A percentile compares a stretch with the other conserved stretches of the same genome.
phyloP scores from a whole-genome alignment of 2,888 invertebrate species.

The Chloromyia formosa region DNA sequence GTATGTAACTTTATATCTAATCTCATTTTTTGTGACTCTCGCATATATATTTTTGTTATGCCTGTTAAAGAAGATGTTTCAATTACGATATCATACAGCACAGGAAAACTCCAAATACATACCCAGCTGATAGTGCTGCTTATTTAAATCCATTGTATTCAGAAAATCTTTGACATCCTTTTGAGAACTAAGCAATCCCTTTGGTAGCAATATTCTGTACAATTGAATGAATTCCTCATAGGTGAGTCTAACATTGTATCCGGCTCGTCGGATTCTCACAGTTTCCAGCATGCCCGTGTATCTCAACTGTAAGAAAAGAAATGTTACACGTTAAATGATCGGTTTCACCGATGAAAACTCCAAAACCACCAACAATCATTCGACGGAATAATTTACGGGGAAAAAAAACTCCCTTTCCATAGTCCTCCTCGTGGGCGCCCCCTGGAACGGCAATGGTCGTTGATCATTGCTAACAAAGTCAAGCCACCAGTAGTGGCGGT shows the following conservation, averaged over 20 bases:
- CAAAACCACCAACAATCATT: no score
- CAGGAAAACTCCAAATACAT: constrained; percentile 52
- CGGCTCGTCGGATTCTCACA: constrained; percentile 92
- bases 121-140: constrained; percentile 90
- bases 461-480: no score
- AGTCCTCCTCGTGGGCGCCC: no score
- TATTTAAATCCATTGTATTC: constrained; percentile 82
- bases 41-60: constrained; percentile 89
- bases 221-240: constrained; percentile 95
- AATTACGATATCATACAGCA: neutral
- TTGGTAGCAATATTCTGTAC: constrained; percentile 89
- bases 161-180: constrained; percentile 87
- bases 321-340: neutral
- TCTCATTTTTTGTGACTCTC: constrained; percentile 93
- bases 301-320: constrained; percentile 70
- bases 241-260: constrained; percentile 91
- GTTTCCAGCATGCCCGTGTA: constrained; percentile 98
- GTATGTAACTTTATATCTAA: constrained; percentile 91
- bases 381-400: no score
- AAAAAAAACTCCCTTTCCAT: no score
- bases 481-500: no score
- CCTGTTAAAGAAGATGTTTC: constrained; percentile 64
- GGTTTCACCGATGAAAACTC: no score
- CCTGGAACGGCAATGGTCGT: no score
- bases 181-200: constrained; percentile 86